Evolutionary conservation across 2,797 vertebrate species (phyloP), one percentile per base, ranked within the genome.

Genomic region (Chaunax sp.): DNA sequence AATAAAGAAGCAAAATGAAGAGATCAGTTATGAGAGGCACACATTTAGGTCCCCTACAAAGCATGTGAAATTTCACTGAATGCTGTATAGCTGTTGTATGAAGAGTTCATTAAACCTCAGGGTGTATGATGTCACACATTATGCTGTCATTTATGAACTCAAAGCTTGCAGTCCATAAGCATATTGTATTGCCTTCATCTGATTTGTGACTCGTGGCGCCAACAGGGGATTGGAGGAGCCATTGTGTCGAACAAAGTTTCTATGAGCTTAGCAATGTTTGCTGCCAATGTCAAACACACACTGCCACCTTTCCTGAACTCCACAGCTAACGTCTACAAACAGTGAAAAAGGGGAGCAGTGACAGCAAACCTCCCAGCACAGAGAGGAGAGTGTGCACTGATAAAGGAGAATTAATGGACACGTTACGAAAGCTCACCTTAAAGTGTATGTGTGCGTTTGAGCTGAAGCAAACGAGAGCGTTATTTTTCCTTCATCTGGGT

Each of bases 401-500:
- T n/a, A n/a, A n/a, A n/a, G n/a, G n/a, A n/a, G n/a, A n/a, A n/a
- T n/a, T n/a, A n/a, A n/a, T n/a, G n/a, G n/a, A n/a, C n/a, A n/a
- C n/a, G n/a, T n/a, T n/a, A n/a, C n/a, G n/a, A n/a, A n/a, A n/a
- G n/a, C n/a, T n/a, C n/a, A n/a, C n/a, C n/a, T n/a, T n/a, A n/a
- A n/a, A n/a, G n/a, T 19, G 19, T 16, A 43, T 55, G 47, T 41
- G 45, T 67, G 11, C 0, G 10, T 69, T 60, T 78, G n/a, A 69
- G 61, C 12, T 45, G 16, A 14, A 33, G 38, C 30, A 38, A 52
- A 14, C 7, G 51, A 41, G 26, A 33, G 69, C 51, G 59, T 13
- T 1, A 20, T 43, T 63, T 64, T 66, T 49, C 35, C 43, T 25
- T 30, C 67, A 75, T 77, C 69, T 78, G 75, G 60, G 40, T 63